These are phyloP conservation scores for Abrostola triplasia DNA, from an alignment of 2,888 invertebrate species.

Conservation along the genomic window DNA sequence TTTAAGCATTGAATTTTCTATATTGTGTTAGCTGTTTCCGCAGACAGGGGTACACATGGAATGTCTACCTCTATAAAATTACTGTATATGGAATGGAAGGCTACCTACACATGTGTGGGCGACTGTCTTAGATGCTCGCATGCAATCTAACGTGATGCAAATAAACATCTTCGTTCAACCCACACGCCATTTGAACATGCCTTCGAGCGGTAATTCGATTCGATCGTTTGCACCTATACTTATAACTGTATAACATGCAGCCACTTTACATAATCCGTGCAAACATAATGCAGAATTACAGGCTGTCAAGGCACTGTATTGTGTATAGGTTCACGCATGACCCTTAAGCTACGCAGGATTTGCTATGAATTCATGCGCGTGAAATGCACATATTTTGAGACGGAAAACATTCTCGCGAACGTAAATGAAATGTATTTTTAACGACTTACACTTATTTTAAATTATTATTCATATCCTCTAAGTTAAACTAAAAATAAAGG, in stretches of 20 bases:
- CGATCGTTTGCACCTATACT: conserved; percentile 28
- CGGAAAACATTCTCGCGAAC: background rate
- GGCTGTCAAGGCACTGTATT: background rate
- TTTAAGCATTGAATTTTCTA: conserved; percentile 14
- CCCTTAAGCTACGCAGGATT: background rate
- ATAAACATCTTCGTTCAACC: conserved; percentile 51
- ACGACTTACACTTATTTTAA: too few species aligned
- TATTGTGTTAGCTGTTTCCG: conserved; percentile 16
- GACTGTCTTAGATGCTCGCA: conserved; percentile 43
- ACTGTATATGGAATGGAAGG: conserved; percentile 8
- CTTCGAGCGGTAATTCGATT: conserved; percentile 44
- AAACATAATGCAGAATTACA: conserved; percentile 3
- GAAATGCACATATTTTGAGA: background rate
- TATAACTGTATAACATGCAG: conserved; percentile 13
- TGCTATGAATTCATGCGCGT: background rate
- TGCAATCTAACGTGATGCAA: conserved; percentile 42
- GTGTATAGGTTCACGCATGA: background rate
- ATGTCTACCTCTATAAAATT: conserved; percentile 13
- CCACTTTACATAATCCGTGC: conserved; percentile 16
- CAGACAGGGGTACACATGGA: conserved; percentile 20
- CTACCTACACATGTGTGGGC: conserved; percentile 36
- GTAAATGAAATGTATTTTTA: too few species aligned
- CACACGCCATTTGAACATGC: conserved; percentile 43
- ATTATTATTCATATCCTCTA: too few species aligned
- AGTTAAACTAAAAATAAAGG: too few species aligned